phyloP scores from a whole-genome alignment of 2,113 vertebrate species.

The Haplochromis vanheusdeni region DNA sequence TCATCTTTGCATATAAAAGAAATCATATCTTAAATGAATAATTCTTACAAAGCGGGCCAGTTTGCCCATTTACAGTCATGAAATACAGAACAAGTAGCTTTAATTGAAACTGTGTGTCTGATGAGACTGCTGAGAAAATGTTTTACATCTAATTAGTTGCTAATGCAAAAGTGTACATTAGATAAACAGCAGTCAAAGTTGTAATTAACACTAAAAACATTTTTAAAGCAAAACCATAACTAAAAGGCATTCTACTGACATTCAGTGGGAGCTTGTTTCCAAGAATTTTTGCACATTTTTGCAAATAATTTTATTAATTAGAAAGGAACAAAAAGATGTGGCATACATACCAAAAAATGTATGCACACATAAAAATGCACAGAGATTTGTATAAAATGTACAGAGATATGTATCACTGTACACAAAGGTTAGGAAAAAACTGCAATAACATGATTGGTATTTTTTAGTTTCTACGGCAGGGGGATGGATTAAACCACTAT shows the following conservation, averaged over 20 bases:
- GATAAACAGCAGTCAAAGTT: background rate
- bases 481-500: background rate
- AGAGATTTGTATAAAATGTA: background rate
- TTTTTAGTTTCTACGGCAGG: background rate
- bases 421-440: background rate
- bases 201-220: background rate
- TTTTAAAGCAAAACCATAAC: background rate
- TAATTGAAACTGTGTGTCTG: background rate
- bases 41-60: rapidly evolving
- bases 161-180: background rate
- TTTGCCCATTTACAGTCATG: background rate
- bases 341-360: background rate
- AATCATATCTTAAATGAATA: background rate
- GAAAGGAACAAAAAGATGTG: background rate
- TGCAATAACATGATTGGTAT: background rate
- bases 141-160: background rate
- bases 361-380: background rate
- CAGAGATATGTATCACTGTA: background rate
- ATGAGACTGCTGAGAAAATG: background rate
- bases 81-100: background rate
- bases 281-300: background rate
- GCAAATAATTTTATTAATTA: background rate
- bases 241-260: no score
- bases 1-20: background rate
- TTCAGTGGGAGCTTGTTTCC: background rate